Evolutionary conservation across 2,888 invertebrate genomes (phyloP), one percentile per base, ranked within the genome.

Genomic region (Drosophila lutescens): DNA sequence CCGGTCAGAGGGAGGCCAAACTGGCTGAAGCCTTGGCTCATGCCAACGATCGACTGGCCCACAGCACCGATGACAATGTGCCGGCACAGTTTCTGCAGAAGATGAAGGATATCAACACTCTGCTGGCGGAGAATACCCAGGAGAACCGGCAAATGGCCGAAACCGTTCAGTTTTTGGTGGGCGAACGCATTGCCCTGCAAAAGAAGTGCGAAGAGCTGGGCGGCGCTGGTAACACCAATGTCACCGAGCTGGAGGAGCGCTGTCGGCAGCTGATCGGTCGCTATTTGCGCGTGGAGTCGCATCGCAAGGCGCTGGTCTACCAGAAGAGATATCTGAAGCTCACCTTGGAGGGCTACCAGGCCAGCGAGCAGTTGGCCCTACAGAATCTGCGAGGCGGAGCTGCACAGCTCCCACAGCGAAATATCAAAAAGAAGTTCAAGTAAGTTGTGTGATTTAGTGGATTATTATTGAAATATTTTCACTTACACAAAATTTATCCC

Each of bases 311-410:
- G 13, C 93, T 98, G 58, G 94, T 96, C 56, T 98, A 96, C 94
- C 98, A 98, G 93, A 98, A 98, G 92, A 94, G 96, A 20, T 98
- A 98, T 91, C 92, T 98, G 58, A 93, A 96, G 74, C 93, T 95
- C 15, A 94, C 96, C 85, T 77, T 93, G 91, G 80, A 94, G 51
- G 90, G 90, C 12, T 92, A 92, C 76, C 91, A 92, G 76, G 91
- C 91, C 32, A 91, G 88, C 55, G 92, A 92, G 70, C 87, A 90
- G 23, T 83, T 90, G 62, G 88, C 91, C 0, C 63, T 92, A 26
- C 86, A 86, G 46, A 74, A 73, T 6, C 55, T 85, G 0, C 62
- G 82, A 0, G 79, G 62, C 7, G 69, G 55, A 10, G 58, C 55
- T 17, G 61, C 54, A 1, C 43, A 56, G 12, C 54, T 38, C 2